A percentile compares a stretch with the other conserved stretches of the same genome.
These are phyloP conservation scores for Oxyteleia sp. DNA, from an alignment of 2,888 invertebrate species.

Conservation along the genomic window DNA sequence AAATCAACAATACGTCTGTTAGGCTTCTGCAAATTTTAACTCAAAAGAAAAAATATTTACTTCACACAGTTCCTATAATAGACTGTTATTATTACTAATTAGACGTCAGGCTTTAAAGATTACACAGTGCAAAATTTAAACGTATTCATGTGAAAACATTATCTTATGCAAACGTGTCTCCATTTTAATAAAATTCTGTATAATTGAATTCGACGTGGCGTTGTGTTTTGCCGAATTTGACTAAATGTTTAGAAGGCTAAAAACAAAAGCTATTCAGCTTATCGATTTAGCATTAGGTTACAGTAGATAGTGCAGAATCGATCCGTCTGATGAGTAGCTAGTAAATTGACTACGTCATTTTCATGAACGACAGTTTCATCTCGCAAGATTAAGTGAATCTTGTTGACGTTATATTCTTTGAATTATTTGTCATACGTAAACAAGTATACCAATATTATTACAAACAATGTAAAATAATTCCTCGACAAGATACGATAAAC, in stretches of 20 bases:
- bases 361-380: conserved; percentile 32
- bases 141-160: neutral
- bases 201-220: neutral
- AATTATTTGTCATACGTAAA: conserved; percentile 33
- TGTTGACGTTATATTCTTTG: conserved; percentile 40
- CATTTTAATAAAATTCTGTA: neutral
- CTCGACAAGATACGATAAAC: neutral
- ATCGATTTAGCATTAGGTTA: conserved; percentile 47
- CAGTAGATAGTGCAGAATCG: conserved; percentile 18
- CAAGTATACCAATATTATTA: conserved; percentile 17
- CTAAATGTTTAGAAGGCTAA: conserved; percentile 3
- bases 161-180: neutral
- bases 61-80: conserved; percentile 1
- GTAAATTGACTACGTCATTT: conserved; percentile 44
- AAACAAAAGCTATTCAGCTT: conserved; percentile 19
- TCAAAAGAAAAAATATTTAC: conserved; percentile 19
- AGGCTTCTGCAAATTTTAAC: conserved; percentile 7
- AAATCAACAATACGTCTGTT: conserved; percentile 32
- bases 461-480: conserved; percentile 26
- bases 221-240: conserved; percentile 2
- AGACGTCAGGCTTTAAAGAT: conserved; percentile 11
- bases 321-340: conserved; percentile 34
- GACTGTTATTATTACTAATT: conserved; percentile 21
- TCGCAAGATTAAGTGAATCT: conserved; percentile 43
- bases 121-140: neutral